Conservation (phyloP, 2,113 vertebrate species). For the Anhinga anhinga region DNA sequence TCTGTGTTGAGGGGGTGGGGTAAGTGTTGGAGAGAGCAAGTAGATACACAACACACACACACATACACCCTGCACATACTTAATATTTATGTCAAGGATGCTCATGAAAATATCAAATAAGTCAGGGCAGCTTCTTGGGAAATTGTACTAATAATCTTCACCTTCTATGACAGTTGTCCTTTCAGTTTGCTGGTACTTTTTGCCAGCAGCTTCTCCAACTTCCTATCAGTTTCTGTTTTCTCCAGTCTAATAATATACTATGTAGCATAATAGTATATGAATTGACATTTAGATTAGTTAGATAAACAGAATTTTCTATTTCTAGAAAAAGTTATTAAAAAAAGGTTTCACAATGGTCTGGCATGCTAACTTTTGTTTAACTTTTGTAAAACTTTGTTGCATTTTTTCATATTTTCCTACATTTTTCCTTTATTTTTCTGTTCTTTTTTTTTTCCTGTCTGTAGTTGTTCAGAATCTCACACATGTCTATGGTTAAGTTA, state of each 20-base stretch:
- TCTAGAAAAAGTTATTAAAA: neutral
- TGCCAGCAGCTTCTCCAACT: neutral
- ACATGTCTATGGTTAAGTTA: fast-evolving
- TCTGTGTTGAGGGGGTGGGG: neutral
- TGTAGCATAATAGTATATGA: neutral
- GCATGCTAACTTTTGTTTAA: neutral
- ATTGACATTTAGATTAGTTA: neutral
- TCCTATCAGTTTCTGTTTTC: neutral
- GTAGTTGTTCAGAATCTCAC: neutral
- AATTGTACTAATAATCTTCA: neutral
- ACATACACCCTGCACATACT: neutral
- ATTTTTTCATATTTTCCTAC: neutral
- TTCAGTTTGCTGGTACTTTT: neutral
- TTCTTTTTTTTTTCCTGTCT: neutral
- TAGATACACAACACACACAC: neutral
- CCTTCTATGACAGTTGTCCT: neutral
- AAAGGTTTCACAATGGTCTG: fast-evolving
- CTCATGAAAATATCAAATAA: neutral
- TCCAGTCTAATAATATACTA: neutral
- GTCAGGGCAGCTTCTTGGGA: neutral
- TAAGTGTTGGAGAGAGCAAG: neutral
- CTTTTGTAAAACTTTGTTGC: neutral
- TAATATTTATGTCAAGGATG: neutral
- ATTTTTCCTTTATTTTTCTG: neutral
- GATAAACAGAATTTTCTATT: neutral